Percentiles rank a stretch among this genome's conserved stretches.
phyloP scores from a whole-genome alignment of 2,113 vertebrate species.

The Anarhynchus alexandrinus region DNA sequence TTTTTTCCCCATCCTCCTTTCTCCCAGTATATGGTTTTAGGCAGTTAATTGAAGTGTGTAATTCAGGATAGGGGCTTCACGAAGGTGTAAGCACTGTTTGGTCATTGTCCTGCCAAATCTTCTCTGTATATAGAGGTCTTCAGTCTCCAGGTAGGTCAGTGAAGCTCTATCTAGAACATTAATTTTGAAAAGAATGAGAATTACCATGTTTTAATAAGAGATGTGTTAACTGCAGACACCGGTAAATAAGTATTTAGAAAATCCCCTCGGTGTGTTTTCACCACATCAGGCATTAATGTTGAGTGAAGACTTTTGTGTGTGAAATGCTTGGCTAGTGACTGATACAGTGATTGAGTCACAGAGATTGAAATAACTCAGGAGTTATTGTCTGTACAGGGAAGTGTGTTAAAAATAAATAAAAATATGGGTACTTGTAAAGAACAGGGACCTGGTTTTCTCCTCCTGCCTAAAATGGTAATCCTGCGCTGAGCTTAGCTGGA shows the following conservation, averaged over 20 bases:
- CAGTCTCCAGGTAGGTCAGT: neutral
- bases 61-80: neutral
- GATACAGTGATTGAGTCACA: neutral
- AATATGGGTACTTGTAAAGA: neutral
- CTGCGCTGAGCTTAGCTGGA: neutral
- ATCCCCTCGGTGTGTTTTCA: neutral
- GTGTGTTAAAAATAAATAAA: conserved; percentile 23
- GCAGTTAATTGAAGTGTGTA: neutral
- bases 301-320: neutral
- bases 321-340: conserved; percentile 14
- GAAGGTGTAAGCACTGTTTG: neutral
- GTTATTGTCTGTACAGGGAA: neutral
- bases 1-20: neutral
- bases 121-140: neutral
- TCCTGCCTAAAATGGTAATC: neutral
- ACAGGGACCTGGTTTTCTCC: neutral
- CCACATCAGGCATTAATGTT: neutral
- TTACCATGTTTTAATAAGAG: neutral
- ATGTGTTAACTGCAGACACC: neutral
- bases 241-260: neutral
- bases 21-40: neutral
- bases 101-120: rapidly evolving
- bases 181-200: neutral
- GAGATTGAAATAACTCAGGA: neutral
- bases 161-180: neutral